phyloP scores from a whole-genome alignment of 1,140 invertebrate species.

The Drosophila littoralis region DNA sequence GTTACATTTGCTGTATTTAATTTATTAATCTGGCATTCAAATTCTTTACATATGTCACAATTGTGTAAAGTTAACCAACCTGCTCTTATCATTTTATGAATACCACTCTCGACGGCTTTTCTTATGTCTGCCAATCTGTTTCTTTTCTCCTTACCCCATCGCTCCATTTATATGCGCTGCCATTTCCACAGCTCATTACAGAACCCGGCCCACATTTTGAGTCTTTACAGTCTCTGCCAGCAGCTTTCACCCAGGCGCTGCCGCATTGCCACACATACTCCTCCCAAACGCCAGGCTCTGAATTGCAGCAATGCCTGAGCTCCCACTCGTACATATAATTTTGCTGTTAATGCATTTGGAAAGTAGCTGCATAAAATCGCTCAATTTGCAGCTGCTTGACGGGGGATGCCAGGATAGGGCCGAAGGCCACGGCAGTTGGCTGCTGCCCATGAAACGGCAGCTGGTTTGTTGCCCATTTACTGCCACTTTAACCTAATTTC shows the following conservation, averaged over 20 bases:
- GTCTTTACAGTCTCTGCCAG: constrained; percentile 16
- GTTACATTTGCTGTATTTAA: no score
- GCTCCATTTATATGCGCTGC: neutral
- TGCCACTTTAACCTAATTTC: constrained; percentile 78
- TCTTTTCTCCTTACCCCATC: neutral
- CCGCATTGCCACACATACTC: constrained; percentile 6
- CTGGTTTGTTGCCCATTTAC: constrained; percentile 69
- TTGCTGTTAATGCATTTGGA: constrained; percentile 52
- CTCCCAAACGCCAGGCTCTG: neutral
- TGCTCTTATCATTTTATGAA: neutral
- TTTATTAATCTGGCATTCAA: no score
- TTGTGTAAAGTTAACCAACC: neutral
- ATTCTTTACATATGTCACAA: no score
- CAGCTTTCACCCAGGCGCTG: constrained; percentile 41
- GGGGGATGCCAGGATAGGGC: neutral
- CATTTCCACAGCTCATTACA: constrained; percentile 47
- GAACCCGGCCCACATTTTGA: constrained; percentile 35
- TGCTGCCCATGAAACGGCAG: constrained; percentile 32
- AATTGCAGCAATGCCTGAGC: constrained; percentile 1
- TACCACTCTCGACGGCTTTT: neutral
- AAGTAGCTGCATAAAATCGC: constrained; percentile 49
- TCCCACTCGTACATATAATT: constrained; percentile 32
- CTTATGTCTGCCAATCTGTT: neutral
- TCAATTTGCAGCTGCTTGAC: constrained; percentile 26
- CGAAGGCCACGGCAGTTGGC: constrained; percentile 17